Percentiles rank a stretch among this genome's conserved stretches.
Evolutionary conservation across 2,797 vertebrate genomes (phyloP).

Genomic region (Rhabdophis nuchalis): DNA sequence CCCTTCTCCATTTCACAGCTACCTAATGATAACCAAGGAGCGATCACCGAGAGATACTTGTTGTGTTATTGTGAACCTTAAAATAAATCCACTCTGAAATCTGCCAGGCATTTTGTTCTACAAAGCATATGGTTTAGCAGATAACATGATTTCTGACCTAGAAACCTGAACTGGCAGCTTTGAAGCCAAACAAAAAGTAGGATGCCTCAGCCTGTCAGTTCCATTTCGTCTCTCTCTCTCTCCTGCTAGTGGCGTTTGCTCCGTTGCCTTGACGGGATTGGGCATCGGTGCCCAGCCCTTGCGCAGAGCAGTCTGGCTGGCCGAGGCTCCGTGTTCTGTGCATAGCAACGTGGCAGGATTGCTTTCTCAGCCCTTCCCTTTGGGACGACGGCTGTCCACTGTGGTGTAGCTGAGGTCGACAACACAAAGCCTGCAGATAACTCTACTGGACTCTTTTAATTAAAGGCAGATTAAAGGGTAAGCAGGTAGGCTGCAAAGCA

Average conservation of each 20-base stretch:
- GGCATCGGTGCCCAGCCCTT: conserved; percentile 15
- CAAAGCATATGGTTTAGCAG: conserved; percentile 72
- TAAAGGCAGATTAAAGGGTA: not conserved
- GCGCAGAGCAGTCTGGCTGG: not conserved
- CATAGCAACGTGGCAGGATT: not conserved
- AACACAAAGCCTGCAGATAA: not conserved
- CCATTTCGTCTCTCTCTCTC: conserved; percentile 30
- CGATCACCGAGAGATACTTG: conserved; percentile 46
- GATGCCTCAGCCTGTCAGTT: conserved; percentile 61
- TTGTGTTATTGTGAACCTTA: conserved; percentile 51
- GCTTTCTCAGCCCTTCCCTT: not conserved
- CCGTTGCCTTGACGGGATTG: not conserved
- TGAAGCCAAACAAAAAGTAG: conserved; percentile 64
- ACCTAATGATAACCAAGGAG: conserved; percentile 32
- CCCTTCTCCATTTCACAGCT: not conserved
- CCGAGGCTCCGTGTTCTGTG: not conserved
- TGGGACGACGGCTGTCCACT: not conserved
- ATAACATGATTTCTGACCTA: conserved; percentile 74
- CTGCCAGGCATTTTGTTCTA: conserved; percentile 66
- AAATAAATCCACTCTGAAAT: conserved; percentile 64
- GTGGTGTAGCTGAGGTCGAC: not conserved
- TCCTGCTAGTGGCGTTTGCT: conserved; percentile 51
- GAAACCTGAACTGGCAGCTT: conserved; percentile 71
- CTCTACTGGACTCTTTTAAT: not conserved
- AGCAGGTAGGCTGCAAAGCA: not conserved